Base-by-base conservation (phyloP, 2,888 invertebrate species). In the Tachina fera region DNA sequence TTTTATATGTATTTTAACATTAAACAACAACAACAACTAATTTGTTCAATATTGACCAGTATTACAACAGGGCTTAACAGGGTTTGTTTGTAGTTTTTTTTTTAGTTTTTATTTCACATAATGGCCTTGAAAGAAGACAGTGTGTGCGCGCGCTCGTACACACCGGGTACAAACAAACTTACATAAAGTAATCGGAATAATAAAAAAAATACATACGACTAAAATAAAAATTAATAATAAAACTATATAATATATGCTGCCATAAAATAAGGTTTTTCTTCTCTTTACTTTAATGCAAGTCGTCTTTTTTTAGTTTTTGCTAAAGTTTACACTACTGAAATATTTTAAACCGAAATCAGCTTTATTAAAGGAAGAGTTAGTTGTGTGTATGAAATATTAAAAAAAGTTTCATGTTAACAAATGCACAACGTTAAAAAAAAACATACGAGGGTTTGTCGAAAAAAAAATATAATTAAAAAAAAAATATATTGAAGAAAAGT, bases 61-160 rank as follows among this genome's bases (percentile, higher is more conserved):
- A 39, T 47, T 67, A 22, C 60, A 51, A 22, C 60, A 51, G 67
- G 67, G 60, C 19, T 75, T 58, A 31, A 56, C 22, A 45, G 70
- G 53, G 31, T 76, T 71, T 63, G 41, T 60, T 51, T 74, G 49
- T 80, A 51, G 60, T 67, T 60, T 13, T 13, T 14, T 45, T 75
- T 74, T 61, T n/a, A 49, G 14, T 45, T 75, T 74, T 61, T 22
- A 49, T 68, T 70, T 51, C 65, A 74, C 22, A 39, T 31, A 16
- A 60, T 79, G 86, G 83, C 86, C 83, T 86, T 86, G 86, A 86
- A 83, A 82, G 84, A 79, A 49, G 65, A 49, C 74, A 63, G 39
- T 60, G 45, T 76, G 58, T 22, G 22, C 47, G n/a, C 43, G 58
- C 43, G 43, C 63, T 71, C 58, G 22, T 60, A 39, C 16, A 56